Base-by-base conservation (phyloP, 1,140 invertebrate genomes). In the Lethrus apterus region DNA sequence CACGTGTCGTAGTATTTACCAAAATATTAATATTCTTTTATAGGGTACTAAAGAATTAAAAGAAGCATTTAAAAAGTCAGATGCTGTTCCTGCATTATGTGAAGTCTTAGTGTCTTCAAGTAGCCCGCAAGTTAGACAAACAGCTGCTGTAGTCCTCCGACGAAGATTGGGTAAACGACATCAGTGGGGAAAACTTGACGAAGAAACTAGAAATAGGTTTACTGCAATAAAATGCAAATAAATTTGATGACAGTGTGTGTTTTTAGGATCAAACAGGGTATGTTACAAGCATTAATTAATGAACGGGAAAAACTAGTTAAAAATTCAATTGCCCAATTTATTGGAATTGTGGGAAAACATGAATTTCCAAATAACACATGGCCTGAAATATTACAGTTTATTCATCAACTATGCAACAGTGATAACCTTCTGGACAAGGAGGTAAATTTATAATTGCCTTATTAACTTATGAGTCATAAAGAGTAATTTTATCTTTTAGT, bases 331-430 rank as follows among this genome's bases (percentile, higher is more conserved):
- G 77, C 77, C 8, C 78, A 80, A 56, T 66, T 83, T 36, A 71
- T 83, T 52, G 85, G 80, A 13, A 71, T 75, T 1, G 69, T 88
- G 40, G 74, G 81, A 13, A 83, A 80, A 50, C 83, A 86, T 67
- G 85, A 88, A 65, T 67, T 84, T 40, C 71, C 77, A 8, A 70
- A 70, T 26, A 76, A 79, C 54, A 57, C 63, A 7, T 88, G 84
- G 84, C 77, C 76, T 5, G 79, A 86, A 56, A 61, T 88, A 21
- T 70, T 87, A 30, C 73, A 80, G 45, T 83, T 86, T 57, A 66
- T 87, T 33, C 68, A 79, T 46, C 70, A 73, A 30, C 65, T 76
- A 17, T 70, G 72, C 24, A 70, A 68, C 18, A 80, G 73, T 59
- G 66, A 74, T 24, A 72, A 74, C 58, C 44, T 66, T 10, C 52